Conservation (phyloP, 2,113 vertebrate genomes). For the Pachyramphus minor region DNA sequence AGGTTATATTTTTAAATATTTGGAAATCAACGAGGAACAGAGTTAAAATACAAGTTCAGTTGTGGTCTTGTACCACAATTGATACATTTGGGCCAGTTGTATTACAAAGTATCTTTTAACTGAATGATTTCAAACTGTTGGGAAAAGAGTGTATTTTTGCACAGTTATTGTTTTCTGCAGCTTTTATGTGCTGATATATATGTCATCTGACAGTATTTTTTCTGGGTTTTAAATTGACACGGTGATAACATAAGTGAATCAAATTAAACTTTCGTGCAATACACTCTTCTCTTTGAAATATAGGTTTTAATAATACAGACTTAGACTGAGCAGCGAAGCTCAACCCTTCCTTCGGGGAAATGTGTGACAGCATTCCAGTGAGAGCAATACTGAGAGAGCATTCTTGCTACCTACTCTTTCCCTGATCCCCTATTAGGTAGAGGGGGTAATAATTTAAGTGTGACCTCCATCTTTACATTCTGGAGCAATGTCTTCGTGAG, state of each 20-base stretch:
- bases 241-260: neutral
- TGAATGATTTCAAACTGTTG: neutral
- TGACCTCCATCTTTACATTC: neutral
- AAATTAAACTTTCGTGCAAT: neutral
- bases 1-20: neutral
- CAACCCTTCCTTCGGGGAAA: neutral
- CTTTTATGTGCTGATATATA: neutral
- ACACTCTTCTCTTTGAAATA: neutral
- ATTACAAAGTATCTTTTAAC: neutral
- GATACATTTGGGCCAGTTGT: neutral
- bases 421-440: fast-evolving
- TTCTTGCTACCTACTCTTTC: neutral
- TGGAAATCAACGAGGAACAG: neutral
- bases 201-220: neutral
- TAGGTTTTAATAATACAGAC: neutral
- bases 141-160: neutral
- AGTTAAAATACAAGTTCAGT: neutral
- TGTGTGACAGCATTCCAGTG: neutral
- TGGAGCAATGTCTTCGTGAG: neutral
- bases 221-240: neutral
- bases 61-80: neutral
- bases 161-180: neutral
- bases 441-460: neutral
- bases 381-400: neutral
- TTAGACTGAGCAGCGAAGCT: neutral